A percentile compares a stretch with the other conserved stretches of the same genome.
phyloP scores from a whole-genome alignment of 1,140 invertebrate genomes.

The Cyrtorhinus lividipennis region DNA sequence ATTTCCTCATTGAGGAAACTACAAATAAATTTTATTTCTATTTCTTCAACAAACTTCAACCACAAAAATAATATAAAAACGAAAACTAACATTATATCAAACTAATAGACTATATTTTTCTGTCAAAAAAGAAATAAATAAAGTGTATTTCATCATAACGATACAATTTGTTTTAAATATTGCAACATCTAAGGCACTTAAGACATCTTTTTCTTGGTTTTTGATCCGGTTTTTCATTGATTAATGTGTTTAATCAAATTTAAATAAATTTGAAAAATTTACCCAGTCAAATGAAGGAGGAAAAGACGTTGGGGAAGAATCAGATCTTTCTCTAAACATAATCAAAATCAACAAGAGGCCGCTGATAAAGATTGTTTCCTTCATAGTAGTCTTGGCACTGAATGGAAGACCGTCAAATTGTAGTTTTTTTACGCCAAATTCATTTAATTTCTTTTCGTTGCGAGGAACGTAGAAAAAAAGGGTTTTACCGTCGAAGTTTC shows the following conservation, averaged over 20 bases:
- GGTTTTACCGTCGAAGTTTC: no score
- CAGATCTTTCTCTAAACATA: no score
- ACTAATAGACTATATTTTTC: conserved; percentile 9
- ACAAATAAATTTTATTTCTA: background rate
- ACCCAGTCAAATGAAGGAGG: background rate
- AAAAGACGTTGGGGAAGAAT: no score
- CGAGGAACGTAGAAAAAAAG: no score
- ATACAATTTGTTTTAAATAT: conserved; percentile 1
- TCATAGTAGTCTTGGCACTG: no score
- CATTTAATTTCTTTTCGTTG: no score
- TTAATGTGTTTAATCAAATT: background rate
- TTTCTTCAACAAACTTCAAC: background rate
- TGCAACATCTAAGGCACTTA: background rate
- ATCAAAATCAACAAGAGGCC: no score
- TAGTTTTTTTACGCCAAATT: no score
- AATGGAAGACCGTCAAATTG: no score
- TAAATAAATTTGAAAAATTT: background rate
- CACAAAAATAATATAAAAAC: background rate
- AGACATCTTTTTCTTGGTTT: background rate
- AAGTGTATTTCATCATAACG: background rate
- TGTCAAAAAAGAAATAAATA: conserved; percentile 8
- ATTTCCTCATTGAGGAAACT: background rate
- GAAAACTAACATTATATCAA: conserved; percentile 1
- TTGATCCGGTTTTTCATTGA: background rate
- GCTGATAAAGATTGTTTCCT: no score